Evolutionary conservation across 1,140 invertebrate species (phyloP), one percentile per base, ranked within the genome.

Genomic region (Andrena cerasifolii): DNA sequence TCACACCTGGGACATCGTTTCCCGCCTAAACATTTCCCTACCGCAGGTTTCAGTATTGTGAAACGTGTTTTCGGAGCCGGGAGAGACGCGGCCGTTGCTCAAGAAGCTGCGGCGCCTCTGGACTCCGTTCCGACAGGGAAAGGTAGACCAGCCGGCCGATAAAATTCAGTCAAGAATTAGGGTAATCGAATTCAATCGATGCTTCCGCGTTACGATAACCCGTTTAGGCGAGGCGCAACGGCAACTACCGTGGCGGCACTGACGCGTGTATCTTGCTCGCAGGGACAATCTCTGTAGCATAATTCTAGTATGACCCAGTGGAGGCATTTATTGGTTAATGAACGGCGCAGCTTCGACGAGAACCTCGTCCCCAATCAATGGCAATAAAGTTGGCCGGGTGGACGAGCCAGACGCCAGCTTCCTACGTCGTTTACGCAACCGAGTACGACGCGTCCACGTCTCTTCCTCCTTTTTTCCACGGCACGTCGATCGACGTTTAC

Each of bases 401-500:
- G 3, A 40, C 10, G 36, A 40, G 10, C 10, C 36, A 5, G 28
- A 21, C 36, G 3, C 31, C 12, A 1, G 16, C n/a, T 59, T 59
- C 33, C 56, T 36, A 6, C 18, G n/a, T 2, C 1, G 56, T 36
- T 59, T 59, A 24, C 54, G 54, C 24, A 56, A 56, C 24, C 28
- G 47, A 49, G 16, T n/a, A 49, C 47, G 45, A 18, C 0, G 18
- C 28, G n/a, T 7, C 40, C 2, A 21, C 33, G 71, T 14, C 8
- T 61, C 33, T 78, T 14, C 8, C 53, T 49, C 43, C 33, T 18
- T 49, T 40, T 58, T 78, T 56, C 24, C 36, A n/a, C 14, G 26
- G 3, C 8, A 21, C 2, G 33, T 45, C 16, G 26, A 73, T 65
- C 76, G 59, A 73, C 68, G 53, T 61, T 70, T 45, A 24, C 21